phyloP scores from a whole-genome alignment of 2,888 invertebrate species.

The Pemphredon lugubris region DNA sequence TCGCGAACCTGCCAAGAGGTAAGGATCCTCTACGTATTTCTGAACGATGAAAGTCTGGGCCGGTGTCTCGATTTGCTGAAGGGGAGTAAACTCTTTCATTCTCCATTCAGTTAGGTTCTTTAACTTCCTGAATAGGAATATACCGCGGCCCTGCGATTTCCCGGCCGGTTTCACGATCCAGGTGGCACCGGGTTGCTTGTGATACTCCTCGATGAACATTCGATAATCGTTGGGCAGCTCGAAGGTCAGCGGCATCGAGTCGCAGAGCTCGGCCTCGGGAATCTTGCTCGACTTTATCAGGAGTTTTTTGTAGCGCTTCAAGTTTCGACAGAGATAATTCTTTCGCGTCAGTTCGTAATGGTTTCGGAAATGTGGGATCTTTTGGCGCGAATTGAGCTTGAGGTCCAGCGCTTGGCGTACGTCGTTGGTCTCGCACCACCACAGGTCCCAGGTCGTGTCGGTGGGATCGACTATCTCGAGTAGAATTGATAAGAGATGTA shows the following conservation, averaged over 20 bases:
- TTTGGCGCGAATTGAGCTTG: constrained; percentile 74
- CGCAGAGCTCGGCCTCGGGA: constrained; percentile 81
- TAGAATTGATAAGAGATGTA: constrained; percentile 18
- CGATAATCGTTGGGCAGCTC: constrained; percentile 85
- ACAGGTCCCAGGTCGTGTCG: constrained; percentile 82
- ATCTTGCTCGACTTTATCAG: constrained; percentile 69
- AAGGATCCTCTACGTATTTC: constrained; percentile 84
- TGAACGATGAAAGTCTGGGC: constrained; percentile 82
- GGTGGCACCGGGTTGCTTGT: constrained; percentile 82
- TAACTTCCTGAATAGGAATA: constrained; percentile 83
- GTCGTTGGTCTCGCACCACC: constrained; percentile 84
- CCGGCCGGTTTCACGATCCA: constrained; percentile 86
- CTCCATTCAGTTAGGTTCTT: constrained; percentile 77
- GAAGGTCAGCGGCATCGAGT: constrained; percentile 84
- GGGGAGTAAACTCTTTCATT: constrained; percentile 58
- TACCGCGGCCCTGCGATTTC: constrained; percentile 84
- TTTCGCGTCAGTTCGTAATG: constrained; percentile 85
- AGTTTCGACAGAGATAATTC: constrained; percentile 83
- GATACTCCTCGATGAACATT: constrained; percentile 84
- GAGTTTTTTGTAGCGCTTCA: constrained; percentile 80
- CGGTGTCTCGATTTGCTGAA: constrained; percentile 27
- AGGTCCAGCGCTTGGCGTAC: constrained; percentile 77
- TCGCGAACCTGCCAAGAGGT: constrained; percentile 82
- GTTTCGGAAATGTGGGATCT: constrained; percentile 84
- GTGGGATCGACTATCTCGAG: constrained; percentile 70